Conservation (phyloP, 2,113 vertebrate species). For the Fukomys damarensis region DNA sequence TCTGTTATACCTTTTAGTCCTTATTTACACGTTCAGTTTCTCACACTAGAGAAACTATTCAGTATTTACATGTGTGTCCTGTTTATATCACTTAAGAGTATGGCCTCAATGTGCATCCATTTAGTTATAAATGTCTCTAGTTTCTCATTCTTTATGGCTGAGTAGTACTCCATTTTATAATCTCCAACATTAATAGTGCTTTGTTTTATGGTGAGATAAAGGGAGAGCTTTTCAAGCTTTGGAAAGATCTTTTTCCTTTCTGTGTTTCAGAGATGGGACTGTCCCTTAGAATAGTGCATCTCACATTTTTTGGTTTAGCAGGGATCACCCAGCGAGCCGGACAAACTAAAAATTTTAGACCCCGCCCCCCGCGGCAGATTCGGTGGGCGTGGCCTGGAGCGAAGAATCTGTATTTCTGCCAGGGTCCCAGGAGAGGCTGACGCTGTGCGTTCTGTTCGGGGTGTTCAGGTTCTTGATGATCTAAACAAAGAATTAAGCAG, state of each 20-base stretch:
- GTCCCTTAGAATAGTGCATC: neutral
- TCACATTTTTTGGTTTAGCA: neutral
- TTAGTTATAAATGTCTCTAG: too few relatives aligned
- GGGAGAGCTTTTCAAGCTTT: neutral
- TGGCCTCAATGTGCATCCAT: too few relatives aligned
- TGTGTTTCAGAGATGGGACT: neutral
- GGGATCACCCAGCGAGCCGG: neutral
- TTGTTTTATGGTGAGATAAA: slow-evolving; percentile 37
- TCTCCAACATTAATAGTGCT: neutral
- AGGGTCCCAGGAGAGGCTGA: neutral
- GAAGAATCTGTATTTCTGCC: neutral
- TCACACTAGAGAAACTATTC: too few relatives aligned
- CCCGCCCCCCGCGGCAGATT: neutral
- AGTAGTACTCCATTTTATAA: too few relatives aligned
- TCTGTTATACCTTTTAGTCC: too few relatives aligned
- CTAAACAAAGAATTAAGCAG: neutral
- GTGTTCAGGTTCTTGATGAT: neutral
- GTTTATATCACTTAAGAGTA: too few relatives aligned
- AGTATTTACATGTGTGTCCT: too few relatives aligned
- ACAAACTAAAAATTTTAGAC: neutral
- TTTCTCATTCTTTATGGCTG: too few relatives aligned
- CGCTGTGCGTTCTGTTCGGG: neutral
- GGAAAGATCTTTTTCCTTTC: neutral
- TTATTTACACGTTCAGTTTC: too few relatives aligned
- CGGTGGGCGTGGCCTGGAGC: neutral